Evolutionary conservation across 1,140 invertebrate genomes (phyloP).

Genomic region (Aphelinus certus): DNA sequence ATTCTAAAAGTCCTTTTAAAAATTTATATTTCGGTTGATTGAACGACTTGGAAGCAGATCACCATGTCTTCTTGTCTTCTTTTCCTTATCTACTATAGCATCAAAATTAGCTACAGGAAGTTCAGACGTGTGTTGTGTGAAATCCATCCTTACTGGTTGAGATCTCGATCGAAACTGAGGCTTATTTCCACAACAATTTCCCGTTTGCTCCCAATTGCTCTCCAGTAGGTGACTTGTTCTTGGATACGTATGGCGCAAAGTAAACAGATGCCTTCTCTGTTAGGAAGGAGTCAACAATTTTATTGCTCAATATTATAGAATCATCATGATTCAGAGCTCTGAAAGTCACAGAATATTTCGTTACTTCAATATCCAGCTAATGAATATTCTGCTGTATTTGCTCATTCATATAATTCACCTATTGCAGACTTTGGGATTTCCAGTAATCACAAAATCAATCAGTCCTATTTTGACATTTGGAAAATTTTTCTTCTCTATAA

Average conservation of each 20-base stretch:
- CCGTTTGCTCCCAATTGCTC: constrained; percentile 12
- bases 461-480: neutral
- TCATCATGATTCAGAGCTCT: constrained; percentile 11
- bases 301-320: neutral
- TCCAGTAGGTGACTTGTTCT: neutral
- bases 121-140: no score
- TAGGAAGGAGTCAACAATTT: constrained; percentile 15
- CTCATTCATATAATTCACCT: neutral
- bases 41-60: no score
- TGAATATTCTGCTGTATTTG: neutral
- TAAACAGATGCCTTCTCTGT: constrained; percentile 6
- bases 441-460: neutral
- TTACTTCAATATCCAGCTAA: no score
- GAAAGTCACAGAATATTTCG: no score
- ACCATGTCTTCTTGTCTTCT: no score
- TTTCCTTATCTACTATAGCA: no score
- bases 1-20: no score
- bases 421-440: neutral
- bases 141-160: no score
- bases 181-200: constrained; percentile 8
- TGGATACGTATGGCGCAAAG: neutral
- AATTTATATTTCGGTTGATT: no score
- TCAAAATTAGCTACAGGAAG: no score
- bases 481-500: neutral
- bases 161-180: no score